Base-by-base conservation (phyloP, 2,797 vertebrate genomes). In the Salmo trutta region DNA sequence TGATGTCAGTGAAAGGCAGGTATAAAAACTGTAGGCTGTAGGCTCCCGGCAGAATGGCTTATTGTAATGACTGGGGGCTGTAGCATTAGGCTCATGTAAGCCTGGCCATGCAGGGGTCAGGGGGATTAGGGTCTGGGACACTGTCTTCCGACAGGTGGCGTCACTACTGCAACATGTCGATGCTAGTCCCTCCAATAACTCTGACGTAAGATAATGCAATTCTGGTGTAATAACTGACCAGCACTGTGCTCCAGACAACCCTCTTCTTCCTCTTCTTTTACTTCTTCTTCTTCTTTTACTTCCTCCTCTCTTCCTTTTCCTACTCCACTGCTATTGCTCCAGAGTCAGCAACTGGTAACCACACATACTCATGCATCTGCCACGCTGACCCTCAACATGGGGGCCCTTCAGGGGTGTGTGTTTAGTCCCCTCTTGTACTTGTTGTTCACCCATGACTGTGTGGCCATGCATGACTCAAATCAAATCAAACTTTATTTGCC, bases 71-170 rank as follows among this genome's bases (percentile, higher is more conserved):
- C 81, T 88, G 88, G 87, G 82, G 86, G 85, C 83, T 83, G 66
- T 66, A 74, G 74, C 90, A 90, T 3, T 24, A 62, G 86, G 88
- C 52, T 88, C 71, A 91, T 91, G 91, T 90, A 47, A 47, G 41
- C 41, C 41, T 92, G 91, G 89, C 85, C 82, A 75, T 81, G 83
- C 84, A 64, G 59, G 24, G 59, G 59, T 64, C 59, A 86, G 88
- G 90, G 51, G 86, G 88, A 87, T 91, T 88, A 90, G 67, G 68
- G 81, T 83, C 76, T 82, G 83, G 88, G 59, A 14, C 21, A 64
- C 59, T 64, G 21, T 64, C 59, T 24, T 64, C 59, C 21, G 24
- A 24, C 21, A 24, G 21, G 59, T 64, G 59, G 10, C 59, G 21
- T 64, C 21, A 10, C 59, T 14, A 10, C 59, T 12, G 1, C 59